Percentiles rank a stretch among this genome's conserved stretches.
Conservation (phyloP, 1,140 invertebrate genomes). For the Cardiocondyla obscurior region DNA sequence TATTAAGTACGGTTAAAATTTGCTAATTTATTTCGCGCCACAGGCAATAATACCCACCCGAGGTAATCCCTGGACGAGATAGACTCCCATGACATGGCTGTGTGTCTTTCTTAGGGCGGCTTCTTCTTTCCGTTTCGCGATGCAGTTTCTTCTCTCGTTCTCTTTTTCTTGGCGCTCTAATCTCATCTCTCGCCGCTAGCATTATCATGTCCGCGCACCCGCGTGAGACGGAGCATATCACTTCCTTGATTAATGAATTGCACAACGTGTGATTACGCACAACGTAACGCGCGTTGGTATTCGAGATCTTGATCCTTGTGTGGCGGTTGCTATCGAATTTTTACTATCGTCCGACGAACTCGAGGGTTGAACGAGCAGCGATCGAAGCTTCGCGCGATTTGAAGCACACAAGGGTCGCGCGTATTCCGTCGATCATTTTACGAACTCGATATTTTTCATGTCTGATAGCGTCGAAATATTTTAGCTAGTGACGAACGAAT, state of each 20-base stretch:
- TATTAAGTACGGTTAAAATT: not conserved
- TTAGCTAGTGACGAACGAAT: not conserved
- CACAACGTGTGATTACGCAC: constrained; percentile 6
- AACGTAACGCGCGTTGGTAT: not conserved
- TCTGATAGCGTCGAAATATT: not conserved
- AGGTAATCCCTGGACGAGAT: constrained; percentile 83
- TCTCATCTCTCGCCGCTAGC: constrained; percentile 77
- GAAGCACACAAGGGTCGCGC: not conserved
- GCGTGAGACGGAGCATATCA: constrained; percentile 44
- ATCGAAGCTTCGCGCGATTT: not conserved
- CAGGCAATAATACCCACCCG: constrained; percentile 72
- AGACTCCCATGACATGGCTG: constrained; percentile 84
- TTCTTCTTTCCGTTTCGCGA: constrained; percentile 46
- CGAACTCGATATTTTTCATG: not conserved
- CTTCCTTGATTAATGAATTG: not conserved
- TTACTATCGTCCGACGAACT: constrained; percentile 18
- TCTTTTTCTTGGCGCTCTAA: constrained; percentile 63
- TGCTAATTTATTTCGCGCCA: not conserved
- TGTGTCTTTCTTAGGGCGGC: constrained; percentile 66
- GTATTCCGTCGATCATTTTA: constrained; percentile 12
- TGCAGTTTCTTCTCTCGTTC: constrained; percentile 69
- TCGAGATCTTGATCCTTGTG: not conserved
- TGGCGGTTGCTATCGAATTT: not conserved
- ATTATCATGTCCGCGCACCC: constrained; percentile 70
- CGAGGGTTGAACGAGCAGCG: not conserved